A percentile compares a stretch with the other conserved stretches of the same genome.
Evolutionary conservation across 2,888 invertebrate species (phyloP).

Genomic region (Amorpha juglandis): DNA sequence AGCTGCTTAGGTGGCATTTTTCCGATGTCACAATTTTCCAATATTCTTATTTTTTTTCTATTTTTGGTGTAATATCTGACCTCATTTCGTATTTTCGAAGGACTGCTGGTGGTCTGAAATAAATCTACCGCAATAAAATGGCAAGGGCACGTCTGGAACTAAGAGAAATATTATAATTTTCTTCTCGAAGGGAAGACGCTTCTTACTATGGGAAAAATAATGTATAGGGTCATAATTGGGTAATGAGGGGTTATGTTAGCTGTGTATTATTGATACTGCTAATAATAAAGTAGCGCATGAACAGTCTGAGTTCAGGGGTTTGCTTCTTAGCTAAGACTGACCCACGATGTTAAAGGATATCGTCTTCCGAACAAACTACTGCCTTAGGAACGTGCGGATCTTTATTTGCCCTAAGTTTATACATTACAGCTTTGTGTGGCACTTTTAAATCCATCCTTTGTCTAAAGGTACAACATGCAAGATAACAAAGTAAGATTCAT

Average conservation of each 20-base stretch:
- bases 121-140: background rate
- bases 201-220: background rate
- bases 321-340: background rate
- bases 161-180: background rate
- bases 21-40: conserved; percentile 63
- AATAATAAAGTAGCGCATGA: background rate
- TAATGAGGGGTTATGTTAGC: background rate
- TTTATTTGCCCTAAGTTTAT: background rate
- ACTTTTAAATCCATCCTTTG: background rate
- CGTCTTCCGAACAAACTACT: background rate
- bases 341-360: background rate
- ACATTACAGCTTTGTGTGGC: background rate
- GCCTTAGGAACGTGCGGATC: background rate
- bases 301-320: too few relatives aligned
- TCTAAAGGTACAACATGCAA: background rate
- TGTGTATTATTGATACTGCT: background rate
- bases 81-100: background rate
- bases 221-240: conserved; percentile 1
- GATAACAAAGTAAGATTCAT: background rate
- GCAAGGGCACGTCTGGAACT: background rate
- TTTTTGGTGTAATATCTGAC: conserved; percentile 23
- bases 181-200: background rate
- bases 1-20: conserved; percentile 80
- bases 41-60: conserved; percentile 42
- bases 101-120: background rate